Percentiles rank a stretch among this genome's conserved stretches.
Conservation (phyloP, 2,888 invertebrate species). For the Cepaea hortensis region DNA sequence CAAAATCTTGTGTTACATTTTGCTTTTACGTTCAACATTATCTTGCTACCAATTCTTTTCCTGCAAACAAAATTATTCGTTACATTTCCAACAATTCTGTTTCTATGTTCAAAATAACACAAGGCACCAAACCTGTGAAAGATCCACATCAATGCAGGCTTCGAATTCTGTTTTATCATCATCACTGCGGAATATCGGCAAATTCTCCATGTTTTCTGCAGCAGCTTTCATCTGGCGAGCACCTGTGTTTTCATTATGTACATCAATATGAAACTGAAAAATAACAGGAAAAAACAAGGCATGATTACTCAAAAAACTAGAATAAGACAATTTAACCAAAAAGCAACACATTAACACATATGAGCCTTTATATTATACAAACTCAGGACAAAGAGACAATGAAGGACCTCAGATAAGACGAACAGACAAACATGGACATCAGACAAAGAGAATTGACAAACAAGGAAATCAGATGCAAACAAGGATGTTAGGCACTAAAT, state of each 20-base stretch:
- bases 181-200: slow-evolving; percentile 68
- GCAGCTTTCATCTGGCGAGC: slow-evolving; percentile 52
- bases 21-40: background rate
- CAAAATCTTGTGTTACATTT: too few species aligned
- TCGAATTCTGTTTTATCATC: slow-evolving; percentile 72
- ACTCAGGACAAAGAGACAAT: background rate
- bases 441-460: too few species aligned
- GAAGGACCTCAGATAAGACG: background rate
- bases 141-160: slow-evolving; percentile 70
- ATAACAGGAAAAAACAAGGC: background rate
- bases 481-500: too few species aligned
- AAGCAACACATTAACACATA: background rate
- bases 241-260: slow-evolving; percentile 59
- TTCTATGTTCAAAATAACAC: background rate
- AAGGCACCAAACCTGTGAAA: slow-evolving; percentile 51
- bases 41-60: background rate
- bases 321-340: too few species aligned
- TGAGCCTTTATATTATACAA: background rate
- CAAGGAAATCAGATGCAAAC: too few species aligned
- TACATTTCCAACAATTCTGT: background rate
- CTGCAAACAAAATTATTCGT: background rate
- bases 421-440: too few species aligned
- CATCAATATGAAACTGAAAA: slow-evolving; percentile 37
- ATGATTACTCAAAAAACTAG: too few species aligned
- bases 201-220: slow-evolving; percentile 61